Conservation (phyloP, 2,888 invertebrate genomes). For the Drosophila setosimentum region DNA sequence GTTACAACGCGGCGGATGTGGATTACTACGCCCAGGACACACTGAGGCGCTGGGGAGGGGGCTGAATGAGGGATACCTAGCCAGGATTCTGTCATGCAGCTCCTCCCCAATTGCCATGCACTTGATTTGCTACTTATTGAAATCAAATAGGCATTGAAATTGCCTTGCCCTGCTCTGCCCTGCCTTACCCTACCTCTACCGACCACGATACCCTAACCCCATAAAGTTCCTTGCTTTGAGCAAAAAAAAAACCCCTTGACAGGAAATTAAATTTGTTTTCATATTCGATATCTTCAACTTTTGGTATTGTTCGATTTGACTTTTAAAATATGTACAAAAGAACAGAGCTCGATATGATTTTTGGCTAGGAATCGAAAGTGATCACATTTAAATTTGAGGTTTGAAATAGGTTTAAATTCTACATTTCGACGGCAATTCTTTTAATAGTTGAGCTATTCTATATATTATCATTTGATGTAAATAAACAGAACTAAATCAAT, state of each 20-base stretch:
- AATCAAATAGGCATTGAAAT: constrained; percentile 74
- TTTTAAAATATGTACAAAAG: neutral
- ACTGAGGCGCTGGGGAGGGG: neutral
- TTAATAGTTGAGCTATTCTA: neutral
- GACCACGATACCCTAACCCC: neutral
- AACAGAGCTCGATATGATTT: neutral
- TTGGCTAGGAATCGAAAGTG: neutral
- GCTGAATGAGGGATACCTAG: neutral
- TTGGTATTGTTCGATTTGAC: neutral
- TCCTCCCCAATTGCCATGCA: constrained; percentile 42
- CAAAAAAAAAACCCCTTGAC: neutral
- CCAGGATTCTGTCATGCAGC: constrained; percentile 20
- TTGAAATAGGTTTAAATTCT: neutral
- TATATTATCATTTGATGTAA: neutral
- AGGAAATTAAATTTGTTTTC: neutral
- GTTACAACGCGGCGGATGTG: constrained; percentile 63
- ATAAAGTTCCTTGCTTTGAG: neutral
- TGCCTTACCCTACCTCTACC: neutral
- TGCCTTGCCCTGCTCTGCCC: constrained; percentile 20
- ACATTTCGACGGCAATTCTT: neutral
- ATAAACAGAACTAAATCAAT: neutral
- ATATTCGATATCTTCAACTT: neutral
- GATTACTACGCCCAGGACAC: constrained; percentile 51
- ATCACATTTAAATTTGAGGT: neutral
- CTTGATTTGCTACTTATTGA: constrained; percentile 80